Base-by-base conservation (phyloP, 2,113 vertebrate genomes). In the Columba livia region DNA sequence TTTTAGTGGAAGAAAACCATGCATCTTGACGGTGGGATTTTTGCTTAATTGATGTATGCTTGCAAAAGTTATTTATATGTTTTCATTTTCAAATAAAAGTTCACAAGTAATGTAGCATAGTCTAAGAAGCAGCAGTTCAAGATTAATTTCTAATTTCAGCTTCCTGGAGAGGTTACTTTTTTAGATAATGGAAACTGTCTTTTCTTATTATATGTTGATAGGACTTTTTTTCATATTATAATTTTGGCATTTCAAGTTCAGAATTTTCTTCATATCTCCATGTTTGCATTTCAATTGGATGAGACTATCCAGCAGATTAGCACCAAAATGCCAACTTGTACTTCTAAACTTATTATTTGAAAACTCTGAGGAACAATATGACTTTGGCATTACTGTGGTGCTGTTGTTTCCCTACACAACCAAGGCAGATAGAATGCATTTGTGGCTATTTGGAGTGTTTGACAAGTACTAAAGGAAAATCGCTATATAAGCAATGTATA, bases 201-300 rank as follows among this genome's bases (percentile, higher is more conserved):
- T 93, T 83, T 91, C 69, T 69, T 89, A 86, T 80, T 88, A 58
- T 48, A 78, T 78, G 85, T 86, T 72, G 90, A 84, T 79, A 64
- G 36, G 8, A 40, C 13, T 56, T 77, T 93, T 44, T 81, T 93
- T 85, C 23, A 31, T 91, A 93, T 93, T 95, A 84, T 95, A 91
- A 95, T 94, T 94, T 89, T 94, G 71, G 42, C 34, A 93, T 94
- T 93, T 95, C 64, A 79, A 81, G 79, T 88, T 93, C 71, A 79
- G 40, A 94, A 94, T 92, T 92, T 89, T 89, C 73, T 91, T 88
- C 58, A 0, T 78, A 62, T 88, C 56, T 77, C 23, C 40, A 66
- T 69, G 89, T 77, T 90, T 92, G n/a, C 69, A 92, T 90, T 96
- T 96, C 96, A 96, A 89, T 95, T 90, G 64, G 38, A 38, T 67